Evolutionary conservation across 2,113 vertebrate genomes (phyloP).

Genomic region (Xiphorhynchus elegans): DNA sequence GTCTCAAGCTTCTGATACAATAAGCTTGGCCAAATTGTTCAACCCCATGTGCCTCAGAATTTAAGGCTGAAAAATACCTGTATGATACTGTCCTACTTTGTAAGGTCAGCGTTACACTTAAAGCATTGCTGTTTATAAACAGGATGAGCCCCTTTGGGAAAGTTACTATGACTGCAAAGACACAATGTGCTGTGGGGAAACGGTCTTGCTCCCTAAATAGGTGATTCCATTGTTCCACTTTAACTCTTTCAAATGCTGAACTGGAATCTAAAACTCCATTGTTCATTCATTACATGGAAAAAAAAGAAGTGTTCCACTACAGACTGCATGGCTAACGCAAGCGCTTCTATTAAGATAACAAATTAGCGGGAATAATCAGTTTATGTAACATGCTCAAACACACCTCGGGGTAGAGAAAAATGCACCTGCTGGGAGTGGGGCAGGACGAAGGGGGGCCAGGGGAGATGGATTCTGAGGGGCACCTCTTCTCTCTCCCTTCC

Average conservation of each 20-base stretch:
- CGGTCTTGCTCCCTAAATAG: rapidly evolving
- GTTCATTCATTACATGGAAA: not conserved
- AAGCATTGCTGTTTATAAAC: not conserved
- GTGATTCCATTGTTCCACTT: not conserved
- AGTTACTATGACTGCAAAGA: not conserved
- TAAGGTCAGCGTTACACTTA: not conserved
- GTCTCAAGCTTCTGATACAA: not conserved
- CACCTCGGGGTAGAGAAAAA: not conserved
- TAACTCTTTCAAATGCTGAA: not conserved
- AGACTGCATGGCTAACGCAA: not conserved
- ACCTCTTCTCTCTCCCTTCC: not conserved
- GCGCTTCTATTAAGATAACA: not conserved
- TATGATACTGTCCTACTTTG: not conserved
- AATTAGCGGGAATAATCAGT: not conserved
- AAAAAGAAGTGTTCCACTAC: not conserved
- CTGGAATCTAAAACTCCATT: not conserved
- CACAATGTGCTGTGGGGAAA: not conserved
- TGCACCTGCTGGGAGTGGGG: not conserved
- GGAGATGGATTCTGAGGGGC: not conserved
- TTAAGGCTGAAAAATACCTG: not conserved
- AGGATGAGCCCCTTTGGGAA: not conserved
- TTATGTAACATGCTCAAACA: not conserved
- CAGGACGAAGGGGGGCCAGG: not conserved
- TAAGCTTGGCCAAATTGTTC: not conserved
- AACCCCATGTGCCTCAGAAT: not conserved